Percentiles rank a stretch among this genome's conserved stretches.
These are phyloP conservation scores for Odiellus spinosus DNA, from an alignment of 2,888 invertebrate genomes.

Conservation along the genomic window DNA sequence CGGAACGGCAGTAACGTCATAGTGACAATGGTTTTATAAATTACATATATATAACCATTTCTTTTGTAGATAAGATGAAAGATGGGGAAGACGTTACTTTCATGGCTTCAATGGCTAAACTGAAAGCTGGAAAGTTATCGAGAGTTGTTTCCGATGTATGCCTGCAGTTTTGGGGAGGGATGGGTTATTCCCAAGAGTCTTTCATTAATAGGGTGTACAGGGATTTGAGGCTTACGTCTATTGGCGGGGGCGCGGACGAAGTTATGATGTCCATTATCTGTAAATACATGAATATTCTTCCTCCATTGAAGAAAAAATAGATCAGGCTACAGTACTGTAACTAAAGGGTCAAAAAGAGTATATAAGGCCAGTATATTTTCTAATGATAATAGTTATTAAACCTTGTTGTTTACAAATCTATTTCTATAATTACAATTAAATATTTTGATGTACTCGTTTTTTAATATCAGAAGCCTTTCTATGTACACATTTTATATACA, in stretches of 20 bases:
- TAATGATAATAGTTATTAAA: too few species aligned
- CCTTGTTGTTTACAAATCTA: too few species aligned
- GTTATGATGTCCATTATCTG: constrained; percentile 40
- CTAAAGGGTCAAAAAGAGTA: too few species aligned
- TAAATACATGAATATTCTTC: constrained; percentile 35
- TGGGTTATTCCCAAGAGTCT: constrained; percentile 38
- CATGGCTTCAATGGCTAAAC: constrained; percentile 39
- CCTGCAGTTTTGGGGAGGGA: constrained; percentile 42
- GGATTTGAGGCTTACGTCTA: constrained; percentile 37
- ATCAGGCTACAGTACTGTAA: too few species aligned
- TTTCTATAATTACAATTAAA: too few species aligned
- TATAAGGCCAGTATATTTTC: too few species aligned
- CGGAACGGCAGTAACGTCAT: neutral
- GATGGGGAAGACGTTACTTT: constrained; percentile 36
- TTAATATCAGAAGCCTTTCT: too few species aligned
- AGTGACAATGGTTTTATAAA: too few species aligned
- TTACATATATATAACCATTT: too few species aligned
- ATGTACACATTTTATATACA: too few species aligned
- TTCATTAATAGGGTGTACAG: constrained; percentile 29
- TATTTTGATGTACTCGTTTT: too few species aligned
- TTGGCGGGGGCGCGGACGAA: constrained; percentile 41
- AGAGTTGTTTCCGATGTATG: constrained; percentile 37
- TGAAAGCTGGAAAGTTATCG: constrained; percentile 35
- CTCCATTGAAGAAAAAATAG: neutral
- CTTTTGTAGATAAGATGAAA: constrained; percentile 10